Evolutionary conservation across 2,797 vertebrate genomes (phyloP).

Genomic region (Sciurus vulgaris): DNA sequence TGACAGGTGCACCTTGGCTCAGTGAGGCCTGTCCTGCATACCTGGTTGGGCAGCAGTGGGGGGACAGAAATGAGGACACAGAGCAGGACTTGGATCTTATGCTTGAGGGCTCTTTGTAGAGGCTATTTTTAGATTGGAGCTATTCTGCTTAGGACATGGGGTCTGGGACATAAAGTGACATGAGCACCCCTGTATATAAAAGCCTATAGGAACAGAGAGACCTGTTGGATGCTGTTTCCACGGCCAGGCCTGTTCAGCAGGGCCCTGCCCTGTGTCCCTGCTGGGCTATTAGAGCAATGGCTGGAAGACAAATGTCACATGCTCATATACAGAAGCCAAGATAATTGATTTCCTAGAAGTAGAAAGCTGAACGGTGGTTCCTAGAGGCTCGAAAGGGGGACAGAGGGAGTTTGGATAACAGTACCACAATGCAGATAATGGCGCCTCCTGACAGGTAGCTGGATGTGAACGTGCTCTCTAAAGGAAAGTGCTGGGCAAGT

Average conservation of each 20-base stretch:
- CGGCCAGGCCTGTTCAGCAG: background rate
- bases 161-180: conserved; percentile 67
- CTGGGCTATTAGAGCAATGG: background rate
- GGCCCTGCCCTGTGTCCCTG: background rate
- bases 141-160: conserved; percentile 34
- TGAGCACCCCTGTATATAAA: background rate
- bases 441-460: background rate
- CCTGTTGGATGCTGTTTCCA: conserved; percentile 46
- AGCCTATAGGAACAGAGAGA: conserved; percentile 74
- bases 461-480: no score
- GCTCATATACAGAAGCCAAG: background rate
- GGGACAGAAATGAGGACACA: background rate
- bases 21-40: background rate
- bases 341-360: background rate
- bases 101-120: background rate
- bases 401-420: background rate
- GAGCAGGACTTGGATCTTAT: background rate
- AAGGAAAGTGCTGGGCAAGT: background rate
- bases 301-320: background rate
- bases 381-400: background rate
- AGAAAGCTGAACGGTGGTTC: no score
- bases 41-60: background rate
- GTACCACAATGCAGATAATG: background rate
- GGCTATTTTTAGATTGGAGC: conserved; percentile 42
- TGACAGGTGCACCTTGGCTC: background rate